Evolutionary conservation across 2,797 vertebrate genomes (phyloP), one percentile per base, ranked within the genome.

Genomic region (Pygocentrus nattereri): DNA sequence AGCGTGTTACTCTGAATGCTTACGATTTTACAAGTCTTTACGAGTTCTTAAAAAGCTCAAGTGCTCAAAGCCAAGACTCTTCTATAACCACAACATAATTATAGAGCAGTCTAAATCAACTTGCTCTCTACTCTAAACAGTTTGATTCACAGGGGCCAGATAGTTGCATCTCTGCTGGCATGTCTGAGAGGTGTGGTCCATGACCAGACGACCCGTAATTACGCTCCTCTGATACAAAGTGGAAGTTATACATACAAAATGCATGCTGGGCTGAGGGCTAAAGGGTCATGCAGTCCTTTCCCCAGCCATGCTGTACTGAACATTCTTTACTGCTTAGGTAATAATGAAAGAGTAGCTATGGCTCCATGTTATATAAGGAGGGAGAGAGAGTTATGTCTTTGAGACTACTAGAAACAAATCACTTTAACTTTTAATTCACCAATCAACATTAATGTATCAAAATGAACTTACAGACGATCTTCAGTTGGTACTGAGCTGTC

Each of bases 401-500:
- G 56, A 54, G 54, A 58, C 54, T 30, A 41, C 30, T 50, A n/a
- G n/a, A 65, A 19, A 8, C 2, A 30, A 10, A 4, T 59, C 54
- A 69, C 61, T 82, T n/a, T 30, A 11, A 34, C 25, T 47, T 16
- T 16, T 52, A 1, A 44, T 11, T 11, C 12, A 44, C 21, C 12
- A 30, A 52, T 65, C 18, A 10, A 61, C 1, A 47, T 21, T 27
- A 58, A 44, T 4, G 34, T 10, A 41, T 41, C 12, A 25, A 44
- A 41, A 18, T 25, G 34, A 52, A 89, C 96, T 95, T 89, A 97
- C 97, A 86, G 89, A 58, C 85, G 88, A 44, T 96, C 94, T 81
- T 94, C 92, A 1, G 88, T 82, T 0, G 78, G 81, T 15, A 52
- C 83, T 67, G 87, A 78, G 0, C 81, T 85, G 27, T 95, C 95